phyloP scores from a whole-genome alignment of 2,113 vertebrate genomes.

The Petrocephalus microphthalmus region DNA sequence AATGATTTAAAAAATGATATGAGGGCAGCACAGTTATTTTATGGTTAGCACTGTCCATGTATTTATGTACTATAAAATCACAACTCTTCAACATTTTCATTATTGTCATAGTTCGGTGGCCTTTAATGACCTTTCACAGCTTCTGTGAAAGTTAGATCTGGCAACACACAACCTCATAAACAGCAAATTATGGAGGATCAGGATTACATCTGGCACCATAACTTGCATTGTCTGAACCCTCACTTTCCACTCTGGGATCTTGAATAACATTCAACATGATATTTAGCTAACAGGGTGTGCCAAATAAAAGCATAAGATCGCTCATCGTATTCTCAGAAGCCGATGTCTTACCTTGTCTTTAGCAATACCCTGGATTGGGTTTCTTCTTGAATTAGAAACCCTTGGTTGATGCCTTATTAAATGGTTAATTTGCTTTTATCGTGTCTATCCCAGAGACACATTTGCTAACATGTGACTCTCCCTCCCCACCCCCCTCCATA shows the following conservation, averaged over 20 bases:
- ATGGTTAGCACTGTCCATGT: neutral
- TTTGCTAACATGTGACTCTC: neutral
- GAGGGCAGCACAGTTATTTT: neutral
- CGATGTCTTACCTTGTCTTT: neutral
- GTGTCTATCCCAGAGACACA: neutral
- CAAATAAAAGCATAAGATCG: neutral
- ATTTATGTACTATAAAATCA: neutral
- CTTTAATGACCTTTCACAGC: neutral
- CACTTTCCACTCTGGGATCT: neutral
- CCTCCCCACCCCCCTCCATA: neutral
- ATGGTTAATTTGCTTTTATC: neutral
- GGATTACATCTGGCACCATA: neutral
- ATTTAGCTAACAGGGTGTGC: neutral
- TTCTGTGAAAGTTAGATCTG: neutral
- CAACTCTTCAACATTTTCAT: neutral
- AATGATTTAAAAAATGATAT: neutral
- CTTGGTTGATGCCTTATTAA: neutral
- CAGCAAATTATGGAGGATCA: neutral
- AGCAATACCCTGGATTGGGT: neutral
- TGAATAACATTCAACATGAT: neutral
- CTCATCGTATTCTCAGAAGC: neutral
- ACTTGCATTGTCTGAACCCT: neutral
- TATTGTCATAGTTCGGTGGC: neutral
- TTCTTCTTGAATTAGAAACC: neutral
- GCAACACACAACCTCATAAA: neutral